Evolutionary conservation across 2,797 vertebrate genomes (phyloP).

Genomic region (Aphelocoma californica): DNA sequence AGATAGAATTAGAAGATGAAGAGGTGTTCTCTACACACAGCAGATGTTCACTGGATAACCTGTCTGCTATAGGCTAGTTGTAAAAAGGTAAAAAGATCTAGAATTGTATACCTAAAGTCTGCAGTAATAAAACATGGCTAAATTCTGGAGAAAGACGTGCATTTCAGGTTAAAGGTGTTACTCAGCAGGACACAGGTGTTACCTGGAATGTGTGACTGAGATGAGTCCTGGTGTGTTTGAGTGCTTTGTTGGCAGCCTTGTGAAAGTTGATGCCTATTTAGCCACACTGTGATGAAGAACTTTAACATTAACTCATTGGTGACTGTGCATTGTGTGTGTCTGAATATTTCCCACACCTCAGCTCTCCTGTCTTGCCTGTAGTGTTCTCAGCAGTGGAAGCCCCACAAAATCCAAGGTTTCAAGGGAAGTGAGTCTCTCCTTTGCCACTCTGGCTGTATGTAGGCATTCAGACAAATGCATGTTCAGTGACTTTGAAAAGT

Average conservation of each 20-base stretch:
- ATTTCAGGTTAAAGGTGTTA: background rate
- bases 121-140: background rate
- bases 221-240: background rate
- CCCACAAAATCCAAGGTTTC: background rate
- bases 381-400: background rate
- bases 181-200: background rate
- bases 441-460: background rate
- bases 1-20: background rate
- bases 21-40: background rate
- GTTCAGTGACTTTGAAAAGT: background rate
- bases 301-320: background rate
- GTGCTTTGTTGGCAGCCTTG: background rate
- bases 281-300: background rate
- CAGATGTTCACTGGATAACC: background rate
- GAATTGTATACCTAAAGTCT: background rate
- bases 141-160: background rate
- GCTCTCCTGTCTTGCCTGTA: accelerated
- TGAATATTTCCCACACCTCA: background rate
- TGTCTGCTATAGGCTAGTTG: background rate
- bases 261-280: background rate
- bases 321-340: accelerated
- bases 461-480: accelerated
- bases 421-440: background rate
- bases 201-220: background rate
- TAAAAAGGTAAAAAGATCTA: background rate